Evolutionary conservation across 2,888 invertebrate species (phyloP), one percentile per base, ranked within the genome.

Genomic region (Syrphus vitripennis): DNA sequence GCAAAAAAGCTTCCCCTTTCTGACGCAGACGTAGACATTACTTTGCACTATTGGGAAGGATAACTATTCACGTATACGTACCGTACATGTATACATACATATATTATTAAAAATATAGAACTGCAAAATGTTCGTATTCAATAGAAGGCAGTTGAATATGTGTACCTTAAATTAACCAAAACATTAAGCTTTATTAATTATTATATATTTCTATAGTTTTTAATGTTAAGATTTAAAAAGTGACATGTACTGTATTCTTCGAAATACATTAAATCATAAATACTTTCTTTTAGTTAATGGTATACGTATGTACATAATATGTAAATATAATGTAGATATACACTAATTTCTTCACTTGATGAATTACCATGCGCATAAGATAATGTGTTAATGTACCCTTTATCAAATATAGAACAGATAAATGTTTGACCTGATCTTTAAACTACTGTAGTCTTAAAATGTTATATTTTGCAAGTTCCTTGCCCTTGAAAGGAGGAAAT

Each of bases 11-110:
- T 70, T 63, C 63, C 57, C 65, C 50, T 65, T 50, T 26, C 21
- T 77, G 24, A 71, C 82, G 82, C 82, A 82, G 65, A 4, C 82
- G 82, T 71, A 77, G 24, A 26, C 2, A 63, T 57, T 65, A 21
- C 57, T 65, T 65, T 48, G 21, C 26, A 21, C 29, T 42, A 75
- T 42, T 21, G 21, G 21, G 42, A 29, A 29, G 42, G 14, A 16
- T 19, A 3, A 37, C 37, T 45, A 19, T 10, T 2, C 19, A 19
- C 19, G 9, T 59, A 37, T 14, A 14, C 10, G 9, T 1, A 55
- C 4, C 4, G 19, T 65, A 16, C 37, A 21, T 16, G n/a, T n/a
- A n/a, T n/a, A n/a, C n/a, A n/a, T n/a, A n/a, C n/a, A n/a, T 24
- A 19, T 5, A 31, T 6, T 63, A 7, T 48, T 26, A 10, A 70